Base-by-base conservation (phyloP, 2,113 vertebrate species). In the Seriola rivoliana region DNA sequence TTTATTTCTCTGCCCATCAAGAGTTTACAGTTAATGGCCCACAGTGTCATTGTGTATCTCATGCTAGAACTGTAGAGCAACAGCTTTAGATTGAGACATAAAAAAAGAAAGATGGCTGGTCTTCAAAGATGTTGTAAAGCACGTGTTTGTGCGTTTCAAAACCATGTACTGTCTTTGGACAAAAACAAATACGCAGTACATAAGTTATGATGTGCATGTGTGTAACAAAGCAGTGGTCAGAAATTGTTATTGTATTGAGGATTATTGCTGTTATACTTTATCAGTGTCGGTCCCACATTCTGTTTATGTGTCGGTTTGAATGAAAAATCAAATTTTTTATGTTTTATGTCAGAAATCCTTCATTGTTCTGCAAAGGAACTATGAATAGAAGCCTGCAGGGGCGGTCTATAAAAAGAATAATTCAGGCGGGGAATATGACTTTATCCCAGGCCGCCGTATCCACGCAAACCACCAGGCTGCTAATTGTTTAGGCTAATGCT, bases 341-440 rank as follows among this genome's bases (percentile, higher is more conserved):
- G 9, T 68, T 42, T 77, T 74, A 38, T 38, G 38, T 10, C n/a
- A 44, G 4, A 10, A 25, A n/a, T 62, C 52, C 75, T 75, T 77
- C 9, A 69, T 75, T 72, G 48, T 82, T 81, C 36, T 71, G 36
- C 57, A 19, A 62, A 78, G 72, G 50, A 38, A 59, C 78, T 71
- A 59, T 76, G n/a, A 91, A 85, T 69, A 81, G 7, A 7, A 38
- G 38, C 38, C 38, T 6, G 38, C 38, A 38, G 38, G 38, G 38
- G 7, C 5, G 38, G 38, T 7, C 38, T 38, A 38, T 38, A 38
- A 38, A 38, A 38, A 38, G 38, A 38, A 38, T 38, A 38, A 38
- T 38, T 38, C 4, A 8, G 38, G 38, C 3, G 6, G 8, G 38
- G 38, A 38, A 38, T 38, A 38, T 38, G 38, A 38, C 38, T 38